These are phyloP conservation scores for Atta cephalotes DNA, from an alignment of 1,140 invertebrate species.

Conservation along the genomic window DNA sequence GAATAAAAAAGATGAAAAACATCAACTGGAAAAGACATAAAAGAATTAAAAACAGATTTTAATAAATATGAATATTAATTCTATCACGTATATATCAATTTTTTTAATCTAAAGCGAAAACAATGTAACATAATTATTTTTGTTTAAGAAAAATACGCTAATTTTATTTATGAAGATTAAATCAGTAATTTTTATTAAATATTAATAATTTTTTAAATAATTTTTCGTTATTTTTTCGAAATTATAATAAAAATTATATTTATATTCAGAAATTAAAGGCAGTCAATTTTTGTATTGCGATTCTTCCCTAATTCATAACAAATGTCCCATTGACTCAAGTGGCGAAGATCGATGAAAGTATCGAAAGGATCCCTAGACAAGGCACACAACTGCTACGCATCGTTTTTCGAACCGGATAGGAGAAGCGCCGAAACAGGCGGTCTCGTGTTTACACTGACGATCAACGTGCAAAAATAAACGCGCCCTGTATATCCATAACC, in stretches of 20 bases:
- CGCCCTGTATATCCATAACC: slow-evolving; percentile 34
- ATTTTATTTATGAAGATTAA: neutral
- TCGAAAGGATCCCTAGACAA: neutral
- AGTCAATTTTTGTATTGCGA: neutral
- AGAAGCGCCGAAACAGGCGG: slow-evolving; percentile 50
- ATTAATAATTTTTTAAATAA: slow-evolving; percentile 1
- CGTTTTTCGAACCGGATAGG: slow-evolving; percentile 30
- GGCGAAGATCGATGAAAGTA: neutral
- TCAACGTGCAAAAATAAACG: slow-evolving; percentile 70
- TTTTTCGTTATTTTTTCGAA: neutral
- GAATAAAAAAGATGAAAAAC: slow-evolving; percentile 12
- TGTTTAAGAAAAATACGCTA: neutral
- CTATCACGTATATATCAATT: neutral
- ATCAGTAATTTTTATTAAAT: neutral
- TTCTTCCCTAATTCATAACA: slow-evolving; percentile 1
- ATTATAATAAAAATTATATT: neutral
- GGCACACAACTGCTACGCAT: neutral
- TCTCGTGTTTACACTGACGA: slow-evolving; percentile 66
- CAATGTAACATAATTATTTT: neutral
- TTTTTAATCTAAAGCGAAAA: neutral
- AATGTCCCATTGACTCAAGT: slow-evolving; percentile 13
- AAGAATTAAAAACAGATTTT: neutral
- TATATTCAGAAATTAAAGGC: neutral
- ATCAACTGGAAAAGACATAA: neutral
- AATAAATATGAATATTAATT: neutral